Evolutionary conservation across 2,797 vertebrate genomes (phyloP).

Genomic region (Acrossocheilus wenchowensis): DNA sequence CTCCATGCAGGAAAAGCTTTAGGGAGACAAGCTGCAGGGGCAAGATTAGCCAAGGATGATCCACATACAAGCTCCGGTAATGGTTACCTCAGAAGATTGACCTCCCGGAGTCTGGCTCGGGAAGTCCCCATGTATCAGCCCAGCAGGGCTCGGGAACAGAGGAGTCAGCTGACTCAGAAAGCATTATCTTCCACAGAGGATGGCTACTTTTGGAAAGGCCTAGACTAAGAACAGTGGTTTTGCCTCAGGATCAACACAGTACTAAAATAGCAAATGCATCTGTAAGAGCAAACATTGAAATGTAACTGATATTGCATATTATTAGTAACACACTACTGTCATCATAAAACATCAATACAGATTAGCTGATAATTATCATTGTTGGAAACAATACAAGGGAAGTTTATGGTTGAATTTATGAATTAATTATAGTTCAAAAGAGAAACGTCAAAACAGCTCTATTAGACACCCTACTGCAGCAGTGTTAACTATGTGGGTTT

Average conservation of each 20-base stretch:
- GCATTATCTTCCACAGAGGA: conserved; percentile 35
- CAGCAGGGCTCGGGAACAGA: conserved; percentile 32
- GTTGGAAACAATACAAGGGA: neutral
- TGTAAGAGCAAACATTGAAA: neutral
- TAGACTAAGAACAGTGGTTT: neutral
- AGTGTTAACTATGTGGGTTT: neutral
- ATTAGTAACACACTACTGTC: neutral
- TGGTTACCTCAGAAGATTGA: conserved; percentile 40
- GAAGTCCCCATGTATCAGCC: conserved; percentile 24
- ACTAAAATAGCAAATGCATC: neutral
- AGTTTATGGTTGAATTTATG: neutral
- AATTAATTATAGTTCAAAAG: neutral
- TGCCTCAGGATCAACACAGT: neutral
- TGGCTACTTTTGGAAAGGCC: neutral
- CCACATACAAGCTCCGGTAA: conserved; percentile 38
- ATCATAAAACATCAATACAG: neutral
- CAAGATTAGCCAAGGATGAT: conserved; percentile 53
- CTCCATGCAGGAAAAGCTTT: conserved; percentile 37
- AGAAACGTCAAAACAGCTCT: neutral
- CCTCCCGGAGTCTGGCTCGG: conserved; percentile 36
- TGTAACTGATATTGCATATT: neutral
- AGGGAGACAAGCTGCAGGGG: conserved; percentile 40
- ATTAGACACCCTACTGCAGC: neutral
- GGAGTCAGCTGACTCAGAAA: conserved; percentile 22
- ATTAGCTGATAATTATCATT: neutral